phyloP scores from a whole-genome alignment of 2,888 invertebrate species.

The Dioctria rufipes region DNA sequence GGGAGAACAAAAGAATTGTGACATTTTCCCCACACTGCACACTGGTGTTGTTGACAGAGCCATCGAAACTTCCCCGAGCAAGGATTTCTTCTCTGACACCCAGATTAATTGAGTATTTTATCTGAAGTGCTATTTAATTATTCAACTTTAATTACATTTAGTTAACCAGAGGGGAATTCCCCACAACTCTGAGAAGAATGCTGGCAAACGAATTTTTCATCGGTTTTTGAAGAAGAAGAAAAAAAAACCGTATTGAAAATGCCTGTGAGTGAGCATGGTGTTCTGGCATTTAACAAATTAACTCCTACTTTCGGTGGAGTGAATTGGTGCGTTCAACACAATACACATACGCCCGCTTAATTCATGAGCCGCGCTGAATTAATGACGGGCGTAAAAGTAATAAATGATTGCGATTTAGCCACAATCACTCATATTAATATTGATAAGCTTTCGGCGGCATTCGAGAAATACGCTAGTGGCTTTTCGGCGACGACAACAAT shows the following conservation, averaged over 20 bases:
- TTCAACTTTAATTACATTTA: conserved; percentile 45
- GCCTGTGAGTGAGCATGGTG: too few species aligned
- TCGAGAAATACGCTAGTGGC: not conserved
- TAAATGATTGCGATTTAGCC: conserved; percentile 58
- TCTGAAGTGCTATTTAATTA: conserved; percentile 25
- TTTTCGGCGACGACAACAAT: conserved; percentile 24
- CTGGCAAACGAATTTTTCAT: not conserved
- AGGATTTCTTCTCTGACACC: not conserved
- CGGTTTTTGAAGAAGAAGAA: not conserved
- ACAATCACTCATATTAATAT: conserved; percentile 58
- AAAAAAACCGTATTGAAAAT: too few species aligned
- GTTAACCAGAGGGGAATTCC: not conserved
- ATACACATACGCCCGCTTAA: conserved; percentile 13
- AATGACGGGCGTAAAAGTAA: conserved; percentile 56
- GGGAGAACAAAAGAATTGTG: not conserved
- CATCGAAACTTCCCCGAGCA: not conserved
- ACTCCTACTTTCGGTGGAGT: too few species aligned
- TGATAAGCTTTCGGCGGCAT: conserved; percentile 46
- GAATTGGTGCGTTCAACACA: conserved; percentile 5
- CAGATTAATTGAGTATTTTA: conserved; percentile 31
- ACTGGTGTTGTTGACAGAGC: not conserved
- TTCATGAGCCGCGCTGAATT: conserved; percentile 40
- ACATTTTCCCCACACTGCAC: not conserved
- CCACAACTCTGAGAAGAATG: not conserved
- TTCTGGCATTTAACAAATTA: too few species aligned